phyloP scores from a whole-genome alignment of 2,113 vertebrate species.

The Brienomyrus longianalis region DNA sequence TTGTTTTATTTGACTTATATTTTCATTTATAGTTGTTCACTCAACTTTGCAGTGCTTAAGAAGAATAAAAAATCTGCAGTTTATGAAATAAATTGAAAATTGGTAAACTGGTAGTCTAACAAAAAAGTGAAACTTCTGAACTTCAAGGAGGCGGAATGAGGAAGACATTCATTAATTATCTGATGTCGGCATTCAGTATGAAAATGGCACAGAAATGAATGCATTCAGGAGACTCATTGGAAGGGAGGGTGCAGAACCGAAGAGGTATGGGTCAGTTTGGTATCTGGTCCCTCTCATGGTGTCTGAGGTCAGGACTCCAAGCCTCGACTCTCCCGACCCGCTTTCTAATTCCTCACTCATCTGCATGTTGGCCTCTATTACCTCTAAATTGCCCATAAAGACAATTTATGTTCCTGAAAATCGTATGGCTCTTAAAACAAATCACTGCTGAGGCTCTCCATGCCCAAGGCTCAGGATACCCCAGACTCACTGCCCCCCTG shows the following conservation, averaged over 20 bases:
- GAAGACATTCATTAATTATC: background rate
- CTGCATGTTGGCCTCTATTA: background rate
- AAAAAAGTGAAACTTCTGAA: background rate
- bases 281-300: background rate
- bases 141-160: background rate
- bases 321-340: no score
- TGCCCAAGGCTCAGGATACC: background rate
- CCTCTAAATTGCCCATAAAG: constrained; percentile 9
- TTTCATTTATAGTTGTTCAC: no score
- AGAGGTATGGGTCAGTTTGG: background rate
- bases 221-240: background rate
- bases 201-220: background rate
- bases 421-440: background rate
- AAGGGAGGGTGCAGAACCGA: background rate
- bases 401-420: background rate
- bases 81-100: no score
- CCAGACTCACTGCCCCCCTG: background rate
- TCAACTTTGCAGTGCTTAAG: no score
- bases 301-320: no score
- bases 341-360: background rate
- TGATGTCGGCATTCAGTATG: background rate
- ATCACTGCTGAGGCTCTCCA: background rate
- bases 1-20: no score
- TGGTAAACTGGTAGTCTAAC: background rate
- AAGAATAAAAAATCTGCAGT: no score